Conservation (phyloP, 2,888 invertebrate genomes). For the Acronicta psi region DNA sequence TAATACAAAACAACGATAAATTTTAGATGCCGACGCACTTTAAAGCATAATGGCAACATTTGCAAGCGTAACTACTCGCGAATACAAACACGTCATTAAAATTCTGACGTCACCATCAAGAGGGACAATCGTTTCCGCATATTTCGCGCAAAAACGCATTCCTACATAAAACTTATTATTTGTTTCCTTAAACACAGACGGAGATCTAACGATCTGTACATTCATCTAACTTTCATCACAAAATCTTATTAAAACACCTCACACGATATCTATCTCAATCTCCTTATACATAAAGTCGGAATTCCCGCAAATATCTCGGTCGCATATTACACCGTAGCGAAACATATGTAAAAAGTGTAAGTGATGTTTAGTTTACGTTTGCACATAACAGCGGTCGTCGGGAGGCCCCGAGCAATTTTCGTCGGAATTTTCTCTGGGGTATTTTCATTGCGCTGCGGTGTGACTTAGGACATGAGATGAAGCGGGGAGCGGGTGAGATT, state of each 20-base stretch:
- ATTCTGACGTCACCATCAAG: constrained; percentile 2
- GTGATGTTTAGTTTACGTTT: constrained; percentile 61
- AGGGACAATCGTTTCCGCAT: constrained; percentile 21
- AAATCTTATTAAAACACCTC: constrained; percentile 41
- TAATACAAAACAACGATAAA: too few relatives aligned
- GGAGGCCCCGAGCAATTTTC: constrained; percentile 66
- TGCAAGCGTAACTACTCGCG: background rate
- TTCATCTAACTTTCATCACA: constrained; percentile 41
- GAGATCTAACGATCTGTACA: constrained; percentile 41
- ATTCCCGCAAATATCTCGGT: constrained; percentile 18
- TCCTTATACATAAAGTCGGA: constrained; percentile 18
- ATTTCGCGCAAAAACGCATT: constrained; percentile 12
- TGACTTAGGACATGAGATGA: constrained; percentile 42
- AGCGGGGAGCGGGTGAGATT: constrained; percentile 39
- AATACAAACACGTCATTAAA: constrained; percentile 12
- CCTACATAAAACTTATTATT: constrained; percentile 44
- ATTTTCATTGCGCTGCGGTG: constrained; percentile 56
- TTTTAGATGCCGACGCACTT: background rate
- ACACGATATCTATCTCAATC: constrained; percentile 28
- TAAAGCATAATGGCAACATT: background rate
- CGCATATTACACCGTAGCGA: constrained; percentile 50
- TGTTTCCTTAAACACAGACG: constrained; percentile 31
- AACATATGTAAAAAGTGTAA: constrained; percentile 61
- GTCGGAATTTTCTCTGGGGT: constrained; percentile 70
- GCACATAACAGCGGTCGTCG: constrained; percentile 57